Evolutionary conservation across 2,113 vertebrate species (phyloP), one percentile per base, ranked within the genome.

Genomic region (Charina bottae): DNA sequence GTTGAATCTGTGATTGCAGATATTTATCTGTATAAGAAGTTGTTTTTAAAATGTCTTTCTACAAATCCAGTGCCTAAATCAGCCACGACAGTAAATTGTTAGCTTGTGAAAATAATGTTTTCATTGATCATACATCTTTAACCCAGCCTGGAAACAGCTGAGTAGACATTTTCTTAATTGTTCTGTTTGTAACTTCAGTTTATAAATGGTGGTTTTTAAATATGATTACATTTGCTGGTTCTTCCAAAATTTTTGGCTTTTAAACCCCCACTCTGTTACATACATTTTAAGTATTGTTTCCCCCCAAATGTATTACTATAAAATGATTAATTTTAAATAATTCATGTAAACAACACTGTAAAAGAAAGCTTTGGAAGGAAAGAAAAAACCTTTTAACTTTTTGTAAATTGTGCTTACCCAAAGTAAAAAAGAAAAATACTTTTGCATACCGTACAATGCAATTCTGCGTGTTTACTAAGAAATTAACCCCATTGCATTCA

Each of bases 381-480:
- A 96, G 94, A 93, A 62, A 95, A 78, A 96, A 94, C 96, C 96
- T 96, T 96, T 96, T 93, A 96, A 94, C 92, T 94, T 96, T 94
- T 93, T 97, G 93, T 97, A 96, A 96, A 94, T 96, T 94, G 58
- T 97, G 88, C 93, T 95, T 46, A 92, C 92, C 64, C 93, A 96
- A 95, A 96, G 91, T 93, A 95, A 87, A 26, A 93, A 95, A 15
- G 17, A 58, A 92, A 97, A 90, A 96, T 96, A 94, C 96, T 97
- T 96, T 96, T 96, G 96, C 95, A 97, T 97, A 97, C 97, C 94
- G 96, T 98, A 33, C 60, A 68, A 4, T 53, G 88, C 46, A 68
- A 89, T 89, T 26, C 88, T 88, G 46, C 28, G 62, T 62, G 58
- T 64, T 26, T 88, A 49, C 87, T 89, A 46, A 68, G 46, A 68